These are phyloP conservation scores for Otocyon megalotis DNA, from an alignment of 2,113 vertebrate genomes.

Conservation along the genomic window DNA sequence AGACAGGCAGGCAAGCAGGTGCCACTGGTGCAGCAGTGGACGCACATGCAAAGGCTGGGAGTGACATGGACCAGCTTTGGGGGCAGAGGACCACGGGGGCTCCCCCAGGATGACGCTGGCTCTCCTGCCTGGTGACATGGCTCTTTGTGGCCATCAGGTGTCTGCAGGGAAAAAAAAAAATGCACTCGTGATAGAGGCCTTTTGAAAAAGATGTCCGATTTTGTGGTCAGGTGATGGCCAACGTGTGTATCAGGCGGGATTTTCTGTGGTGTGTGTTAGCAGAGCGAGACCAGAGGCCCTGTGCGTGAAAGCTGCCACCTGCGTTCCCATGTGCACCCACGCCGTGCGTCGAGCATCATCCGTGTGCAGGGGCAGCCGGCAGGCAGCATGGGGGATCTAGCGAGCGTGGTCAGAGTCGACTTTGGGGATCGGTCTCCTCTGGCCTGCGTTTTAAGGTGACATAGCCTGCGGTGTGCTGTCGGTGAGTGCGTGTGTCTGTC, in stretches of 20 bases:
- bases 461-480: not conserved
- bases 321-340: fast-evolving
- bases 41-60: fast-evolving
- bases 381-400: not conserved
- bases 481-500: fast-evolving
- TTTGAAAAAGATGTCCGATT: too few relatives aligned
- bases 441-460: not conserved
- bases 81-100: not conserved
- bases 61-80: not conserved
- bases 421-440: not conserved
- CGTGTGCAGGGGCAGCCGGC: not conserved
- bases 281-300: not conserved
- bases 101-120: not conserved
- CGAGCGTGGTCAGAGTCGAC: not conserved
- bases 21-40: fast-evolving
- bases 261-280: not conserved
- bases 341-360: not conserved
- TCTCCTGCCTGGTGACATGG: not conserved
- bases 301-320: not conserved
- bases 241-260: not conserved
- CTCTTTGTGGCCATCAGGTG: not conserved
- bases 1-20: not conserved
- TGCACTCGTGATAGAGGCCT: not conserved
- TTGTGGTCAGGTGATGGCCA: not conserved
- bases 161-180: not conserved